Evolutionary conservation across 92 coral and sea anemone species (phyloP), one percentile per base, ranked within the genome.

Genomic region (Palythoa heliodiscus): DNA sequence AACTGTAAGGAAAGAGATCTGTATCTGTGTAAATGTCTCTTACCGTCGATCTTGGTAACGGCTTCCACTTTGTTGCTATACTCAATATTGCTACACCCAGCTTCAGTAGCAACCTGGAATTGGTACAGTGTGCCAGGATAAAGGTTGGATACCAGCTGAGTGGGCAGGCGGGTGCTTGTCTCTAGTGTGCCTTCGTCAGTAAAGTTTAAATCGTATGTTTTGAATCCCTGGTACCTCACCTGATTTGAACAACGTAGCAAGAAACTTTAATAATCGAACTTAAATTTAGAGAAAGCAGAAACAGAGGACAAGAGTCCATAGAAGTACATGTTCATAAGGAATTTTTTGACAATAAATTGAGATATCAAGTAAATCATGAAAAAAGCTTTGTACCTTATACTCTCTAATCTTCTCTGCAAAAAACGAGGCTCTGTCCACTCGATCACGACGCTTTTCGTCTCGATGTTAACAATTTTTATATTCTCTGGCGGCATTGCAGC

Each of bases 221-320:
- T 71, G 76, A 71, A 12, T 71, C 54, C 76, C 37, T 71, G 25
- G 24, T 37, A 71, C 23, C 38, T 71, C 19, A 71, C 76, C 76
- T 71, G 76, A 5, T 20, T 7, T 4, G 20, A 35, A 25, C 11
- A 70, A 19, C n/a, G 5, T 11, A 4, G 16, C 48, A 43, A 43
- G 48, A 43, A 43, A 43, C 48, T 0, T 43, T 43, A 4, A 43
- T 4, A 43, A 7, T 7, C 3, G 48, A 43, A 43, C 48, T 43
- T 43, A 43, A 43, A 43, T 7, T 7, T n/a, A 43, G 5, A 43
- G 7, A 43, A 4, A 43, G 48, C 48, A 4, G 7, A 43, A 43
- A 7, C 5, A 43, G 48, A 43, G 5, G 5, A 43, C 7, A 43
- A 4, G 1, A 3, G 48, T 43, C 48, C 7, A 1, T 3, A 40